A percentile compares a stretch with the other conserved stretches of the same genome.
phyloP scores from a whole-genome alignment of 2,797 vertebrate species.

The Paratrypauchen microcephalus region DNA sequence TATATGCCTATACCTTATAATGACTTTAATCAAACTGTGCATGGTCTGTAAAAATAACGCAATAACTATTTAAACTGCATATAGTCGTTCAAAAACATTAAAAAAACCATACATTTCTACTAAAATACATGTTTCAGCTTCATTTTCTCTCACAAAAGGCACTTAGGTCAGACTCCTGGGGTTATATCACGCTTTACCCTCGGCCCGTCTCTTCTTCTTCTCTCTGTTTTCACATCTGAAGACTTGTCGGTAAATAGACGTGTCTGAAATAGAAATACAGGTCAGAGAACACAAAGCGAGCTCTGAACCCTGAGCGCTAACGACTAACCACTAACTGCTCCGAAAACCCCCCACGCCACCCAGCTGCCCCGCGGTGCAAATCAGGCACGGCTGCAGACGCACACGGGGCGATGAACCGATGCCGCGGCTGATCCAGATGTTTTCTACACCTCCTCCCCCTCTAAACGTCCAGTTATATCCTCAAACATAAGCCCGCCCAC shows the following conservation, averaged over 20 bases:
- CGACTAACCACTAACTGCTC: not conserved
- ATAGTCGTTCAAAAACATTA: too few relatives aligned
- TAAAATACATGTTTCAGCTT: too few relatives aligned
- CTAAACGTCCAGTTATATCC: not conserved
- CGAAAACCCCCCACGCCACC: not conserved
- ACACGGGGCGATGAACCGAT: constrained; percentile 5
- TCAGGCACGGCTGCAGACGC: constrained; percentile 45
- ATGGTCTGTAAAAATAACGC: too few relatives aligned
- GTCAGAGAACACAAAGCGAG: not conserved
- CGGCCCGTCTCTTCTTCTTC: not conserved
- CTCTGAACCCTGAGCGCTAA: constrained; percentile 1
- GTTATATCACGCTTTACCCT: not conserved
- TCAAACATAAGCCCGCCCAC: constrained; percentile 2
- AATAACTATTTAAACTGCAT: too few relatives aligned
- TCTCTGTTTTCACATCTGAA: not conserved
- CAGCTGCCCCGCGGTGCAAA: constrained; percentile 16
- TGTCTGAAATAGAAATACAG: not conserved
- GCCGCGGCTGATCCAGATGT: constrained; percentile 45
- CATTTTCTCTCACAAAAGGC: too few relatives aligned
- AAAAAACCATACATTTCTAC: too few relatives aligned
- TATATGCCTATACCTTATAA: too few relatives aligned
- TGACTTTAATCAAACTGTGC: too few relatives aligned
- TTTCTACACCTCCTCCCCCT: not conserved
- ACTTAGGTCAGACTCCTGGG: not conserved
- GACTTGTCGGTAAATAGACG: constrained; percentile 1